A percentile compares a stretch with the other conserved stretches of the same genome.
These are phyloP conservation scores for Holothuria scabra DNA, from an alignment of 53 echinoderm and acorn worm genomes.

Conservation along the genomic window DNA sequence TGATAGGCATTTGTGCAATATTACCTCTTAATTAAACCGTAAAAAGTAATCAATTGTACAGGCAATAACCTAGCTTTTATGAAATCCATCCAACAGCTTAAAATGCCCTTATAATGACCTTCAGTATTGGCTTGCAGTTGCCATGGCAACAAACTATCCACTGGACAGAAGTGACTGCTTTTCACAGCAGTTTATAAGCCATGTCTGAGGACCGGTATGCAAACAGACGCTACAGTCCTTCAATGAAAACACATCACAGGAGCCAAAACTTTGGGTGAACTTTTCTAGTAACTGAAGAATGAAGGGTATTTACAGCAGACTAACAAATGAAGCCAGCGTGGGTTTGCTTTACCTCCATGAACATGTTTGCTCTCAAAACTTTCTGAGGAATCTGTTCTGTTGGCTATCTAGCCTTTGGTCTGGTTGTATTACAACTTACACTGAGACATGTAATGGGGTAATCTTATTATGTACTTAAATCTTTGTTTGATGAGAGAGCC, in stretches of 20 bases:
- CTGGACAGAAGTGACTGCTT: no score
- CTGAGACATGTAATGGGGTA: not conserved
- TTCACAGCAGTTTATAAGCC: not conserved
- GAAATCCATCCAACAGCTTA: not conserved
- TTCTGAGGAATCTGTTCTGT: no score
- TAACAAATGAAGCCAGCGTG: not conserved
- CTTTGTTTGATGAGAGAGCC: slow-evolving; percentile 5
- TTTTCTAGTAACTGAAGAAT: not conserved
- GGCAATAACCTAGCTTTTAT: no score
- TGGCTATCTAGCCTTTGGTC: no score
- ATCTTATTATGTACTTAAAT: slow-evolving; percentile 37
- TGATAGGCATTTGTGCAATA: no score
- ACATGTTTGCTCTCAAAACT: no score
- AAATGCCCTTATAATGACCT: not conserved
- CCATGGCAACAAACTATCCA: not conserved
- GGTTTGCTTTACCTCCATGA: no score
- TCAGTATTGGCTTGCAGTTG: not conserved
- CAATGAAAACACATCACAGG: not conserved
- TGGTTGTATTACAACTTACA: no score
- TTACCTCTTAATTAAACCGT: no score
- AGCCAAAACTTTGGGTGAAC: not conserved
- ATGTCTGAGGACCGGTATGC: not conserved
- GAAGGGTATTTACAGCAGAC: not conserved
- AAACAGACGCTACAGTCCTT: slow-evolving; percentile 14
- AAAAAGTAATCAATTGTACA: no score